phyloP scores from a whole-genome alignment of 1,140 invertebrate species.

The Apis cerana region DNA sequence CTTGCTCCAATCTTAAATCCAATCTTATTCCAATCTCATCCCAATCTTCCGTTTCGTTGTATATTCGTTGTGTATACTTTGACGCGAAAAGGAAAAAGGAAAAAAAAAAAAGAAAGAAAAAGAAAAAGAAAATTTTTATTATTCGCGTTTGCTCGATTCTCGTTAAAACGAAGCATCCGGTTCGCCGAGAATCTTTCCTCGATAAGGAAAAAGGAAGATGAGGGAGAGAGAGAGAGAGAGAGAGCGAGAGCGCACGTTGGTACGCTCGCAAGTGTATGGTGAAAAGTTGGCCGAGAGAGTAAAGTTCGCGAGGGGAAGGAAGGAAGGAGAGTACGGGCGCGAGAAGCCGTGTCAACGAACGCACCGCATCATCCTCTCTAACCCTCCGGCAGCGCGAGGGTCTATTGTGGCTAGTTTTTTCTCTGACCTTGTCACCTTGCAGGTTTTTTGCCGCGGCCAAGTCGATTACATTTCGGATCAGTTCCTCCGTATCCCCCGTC shows the following conservation, averaged over 20 bases:
- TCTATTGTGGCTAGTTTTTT: conserved; percentile 9
- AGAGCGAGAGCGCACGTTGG: neutral
- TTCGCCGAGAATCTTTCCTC: neutral
- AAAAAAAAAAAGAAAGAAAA: too few species aligned
- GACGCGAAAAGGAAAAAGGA: accelerated
- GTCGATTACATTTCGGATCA: conserved; percentile 59
- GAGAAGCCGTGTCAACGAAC: conserved; percentile 49
- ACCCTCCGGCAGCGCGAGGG: neutral
- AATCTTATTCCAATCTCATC: neutral
- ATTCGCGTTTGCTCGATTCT: neutral
- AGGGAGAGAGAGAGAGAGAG: neutral
- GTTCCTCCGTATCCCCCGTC: conserved; percentile 14
- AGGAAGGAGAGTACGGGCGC: neutral
- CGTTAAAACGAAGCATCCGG: neutral
- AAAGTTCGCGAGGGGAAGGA: neutral
- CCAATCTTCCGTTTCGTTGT: neutral
- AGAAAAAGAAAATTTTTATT: accelerated
- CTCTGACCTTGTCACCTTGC: conserved; percentile 39
- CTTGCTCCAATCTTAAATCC: neutral
- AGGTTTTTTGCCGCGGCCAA: conserved; percentile 19
- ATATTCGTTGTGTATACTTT: neutral
- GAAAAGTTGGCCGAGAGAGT: neutral
- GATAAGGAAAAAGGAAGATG: neutral
- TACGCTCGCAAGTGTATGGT: neutral
- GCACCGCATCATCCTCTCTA: conserved; percentile 3